Percentiles rank a stretch among this genome's conserved stretches.
Conservation (phyloP, 2,888 invertebrate species). For the Catocala sponsa region DNA sequence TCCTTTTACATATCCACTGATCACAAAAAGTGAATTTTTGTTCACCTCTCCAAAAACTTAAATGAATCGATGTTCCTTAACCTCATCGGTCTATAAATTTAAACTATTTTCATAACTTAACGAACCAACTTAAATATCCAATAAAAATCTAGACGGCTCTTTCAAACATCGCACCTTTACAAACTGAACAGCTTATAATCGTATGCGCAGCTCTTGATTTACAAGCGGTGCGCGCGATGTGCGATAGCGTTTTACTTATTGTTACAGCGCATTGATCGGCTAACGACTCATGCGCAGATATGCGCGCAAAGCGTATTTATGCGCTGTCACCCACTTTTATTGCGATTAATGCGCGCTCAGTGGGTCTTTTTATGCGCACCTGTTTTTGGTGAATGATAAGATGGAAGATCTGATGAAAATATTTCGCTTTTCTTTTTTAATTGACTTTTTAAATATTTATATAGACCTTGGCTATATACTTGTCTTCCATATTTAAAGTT, state of each 20-base stretch:
- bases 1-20: too few species aligned
- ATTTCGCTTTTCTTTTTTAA: too few species aligned
- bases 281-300: slow-evolving; percentile 64
- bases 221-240: slow-evolving; percentile 66
- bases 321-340: slow-evolving; percentile 71
- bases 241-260: slow-evolving; percentile 79
- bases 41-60: too few species aligned
- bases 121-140: too few species aligned
- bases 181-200: slow-evolving; percentile 43
- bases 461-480: too few species aligned
- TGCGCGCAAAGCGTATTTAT: slow-evolving; percentile 61
- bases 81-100: not conserved
- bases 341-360: slow-evolving; percentile 63
- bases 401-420: not conserved
- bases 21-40: too few species aligned
- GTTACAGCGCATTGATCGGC: slow-evolving; percentile 72
- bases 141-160: too few species aligned
- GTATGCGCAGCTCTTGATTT: slow-evolving; percentile 70
- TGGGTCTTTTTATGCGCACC: slow-evolving; percentile 40
- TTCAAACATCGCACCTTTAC: slow-evolving; percentile 31
- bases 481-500: too few species aligned
- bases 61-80: too few species aligned
- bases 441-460: too few species aligned
- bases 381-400: slow-evolving; percentile 35
- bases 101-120: not conserved